Evolutionary conservation across 2,888 invertebrate species (phyloP).

Genomic region (Synanthedon myopaeformis): DNA sequence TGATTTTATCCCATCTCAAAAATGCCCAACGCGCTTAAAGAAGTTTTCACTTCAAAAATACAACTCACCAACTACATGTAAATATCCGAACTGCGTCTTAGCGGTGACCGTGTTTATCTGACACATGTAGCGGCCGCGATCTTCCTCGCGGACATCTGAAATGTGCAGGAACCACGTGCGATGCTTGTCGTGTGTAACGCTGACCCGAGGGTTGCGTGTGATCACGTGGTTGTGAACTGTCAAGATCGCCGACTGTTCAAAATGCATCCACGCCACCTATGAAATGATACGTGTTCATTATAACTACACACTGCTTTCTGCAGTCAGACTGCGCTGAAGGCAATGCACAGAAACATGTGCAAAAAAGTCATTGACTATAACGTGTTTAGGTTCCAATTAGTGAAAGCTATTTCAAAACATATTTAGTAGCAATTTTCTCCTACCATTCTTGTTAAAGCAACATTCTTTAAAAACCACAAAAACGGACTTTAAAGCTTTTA

Average conservation of each 20-base stretch:
- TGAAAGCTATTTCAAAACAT: too few relatives aligned
- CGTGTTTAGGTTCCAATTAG: too few relatives aligned
- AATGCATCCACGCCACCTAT: slow-evolving; percentile 97
- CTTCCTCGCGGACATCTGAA: slow-evolving; percentile 90
- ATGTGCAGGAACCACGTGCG: slow-evolving; percentile 94
- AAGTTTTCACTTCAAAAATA: too few relatives aligned
- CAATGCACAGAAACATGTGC: neutral
- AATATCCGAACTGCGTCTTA: slow-evolving; percentile 91
- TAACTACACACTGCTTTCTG: slow-evolving; percentile 2
- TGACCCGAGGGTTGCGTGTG: slow-evolving; percentile 91
- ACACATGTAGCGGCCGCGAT: slow-evolving; percentile 93
- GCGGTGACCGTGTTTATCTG: slow-evolving; percentile 94
- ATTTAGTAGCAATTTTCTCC: too few relatives aligned
- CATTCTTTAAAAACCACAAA: too few relatives aligned
- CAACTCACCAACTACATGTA: slow-evolving; percentile 87
- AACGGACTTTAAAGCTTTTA: too few relatives aligned
- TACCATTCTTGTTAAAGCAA: too few relatives aligned
- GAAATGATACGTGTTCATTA: slow-evolving; percentile 18
- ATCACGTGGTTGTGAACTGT: slow-evolving; percentile 96
- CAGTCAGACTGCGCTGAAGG: neutral
- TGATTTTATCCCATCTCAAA: too few relatives aligned
- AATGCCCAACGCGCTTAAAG: too few relatives aligned
- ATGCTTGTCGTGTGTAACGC: slow-evolving; percentile 92
- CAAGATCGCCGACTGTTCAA: slow-evolving; percentile 92
- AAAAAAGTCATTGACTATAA: too few relatives aligned